These are phyloP conservation scores for Ursus arctos DNA, from an alignment of 2,113 vertebrate genomes.

Conservation along the genomic window DNA sequence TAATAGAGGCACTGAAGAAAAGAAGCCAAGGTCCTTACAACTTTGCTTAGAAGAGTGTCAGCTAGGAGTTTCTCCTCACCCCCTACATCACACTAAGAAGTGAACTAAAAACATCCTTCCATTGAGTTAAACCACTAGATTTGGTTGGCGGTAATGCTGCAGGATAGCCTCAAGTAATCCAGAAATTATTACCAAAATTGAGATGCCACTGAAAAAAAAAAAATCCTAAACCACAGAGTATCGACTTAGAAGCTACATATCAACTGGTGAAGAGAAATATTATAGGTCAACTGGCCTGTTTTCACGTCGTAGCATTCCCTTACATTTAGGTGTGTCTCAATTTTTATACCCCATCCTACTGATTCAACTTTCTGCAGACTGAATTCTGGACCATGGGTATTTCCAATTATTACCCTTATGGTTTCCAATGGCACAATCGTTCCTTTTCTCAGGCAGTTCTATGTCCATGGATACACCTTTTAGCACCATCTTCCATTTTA, in stretches of 20 bases:
- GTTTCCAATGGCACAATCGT: neutral
- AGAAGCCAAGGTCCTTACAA: neutral
- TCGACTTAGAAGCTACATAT: neutral
- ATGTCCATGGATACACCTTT: neutral
- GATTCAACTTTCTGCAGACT: neutral
- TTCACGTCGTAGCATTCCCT: neutral
- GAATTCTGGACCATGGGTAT: neutral
- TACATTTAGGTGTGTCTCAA: neutral
- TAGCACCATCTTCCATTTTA: neutral
- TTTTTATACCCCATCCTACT: neutral
- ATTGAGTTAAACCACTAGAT: neutral
- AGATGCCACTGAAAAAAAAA: slow-evolving; percentile 20
- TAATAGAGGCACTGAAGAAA: neutral
- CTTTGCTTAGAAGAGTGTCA: neutral
- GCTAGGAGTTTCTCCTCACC: neutral
- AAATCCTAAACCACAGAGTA: neutral
- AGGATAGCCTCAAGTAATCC: neutral
- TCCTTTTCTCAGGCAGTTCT: neutral
- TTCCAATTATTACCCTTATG: neutral
- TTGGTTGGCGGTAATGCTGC: neutral
- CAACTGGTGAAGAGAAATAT: neutral
- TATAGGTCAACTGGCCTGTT: neutral
- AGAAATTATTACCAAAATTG: neutral
- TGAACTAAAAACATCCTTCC: neutral
- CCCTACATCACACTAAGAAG: neutral